phyloP scores from a whole-genome alignment of 2,888 invertebrate genomes.

The Eledona agricola region DNA sequence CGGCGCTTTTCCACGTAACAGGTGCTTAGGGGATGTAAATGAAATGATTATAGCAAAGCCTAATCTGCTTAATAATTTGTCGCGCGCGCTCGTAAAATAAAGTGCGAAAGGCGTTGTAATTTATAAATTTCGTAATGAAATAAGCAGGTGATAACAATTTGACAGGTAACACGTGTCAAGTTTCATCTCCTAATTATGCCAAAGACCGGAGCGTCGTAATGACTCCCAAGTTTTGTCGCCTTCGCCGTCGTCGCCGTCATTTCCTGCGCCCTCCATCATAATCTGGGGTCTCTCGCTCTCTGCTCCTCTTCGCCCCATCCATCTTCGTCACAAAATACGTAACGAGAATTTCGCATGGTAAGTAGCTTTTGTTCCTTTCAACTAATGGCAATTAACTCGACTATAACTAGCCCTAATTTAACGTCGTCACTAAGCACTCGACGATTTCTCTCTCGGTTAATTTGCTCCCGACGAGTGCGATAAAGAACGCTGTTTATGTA shows the following conservation, averaged over 20 bases:
- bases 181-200: slow-evolving; percentile 43
- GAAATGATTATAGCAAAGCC: too few species aligned
- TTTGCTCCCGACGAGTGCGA: slow-evolving; percentile 37
- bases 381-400: slow-evolving; percentile 48
- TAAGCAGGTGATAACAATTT: slow-evolving; percentile 44
- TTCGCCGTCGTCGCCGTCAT: slow-evolving; percentile 31
- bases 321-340: slow-evolving; percentile 41
- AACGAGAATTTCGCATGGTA: slow-evolving; percentile 41
- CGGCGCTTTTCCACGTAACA: too few species aligned
- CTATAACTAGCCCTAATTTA: slow-evolving; percentile 49
- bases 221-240: slow-evolving; percentile 41
- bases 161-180: slow-evolving; percentile 45
- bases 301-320: slow-evolving; percentile 34
- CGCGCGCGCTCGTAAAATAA: slow-evolving; percentile 14
- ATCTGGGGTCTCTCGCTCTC: slow-evolving; percentile 37
- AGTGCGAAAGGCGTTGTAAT: slow-evolving; percentile 11
- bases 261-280: slow-evolving; percentile 38
- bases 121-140: slow-evolving; percentile 36
- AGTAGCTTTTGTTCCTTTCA: slow-evolving; percentile 40
- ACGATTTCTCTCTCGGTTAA: slow-evolving; percentile 41
- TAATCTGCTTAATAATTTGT: too few species aligned
- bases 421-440: slow-evolving; percentile 42
- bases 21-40: too few species aligned
- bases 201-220: slow-evolving; percentile 38
- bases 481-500: slow-evolving; percentile 42